Base-by-base conservation (phyloP, 1,140 invertebrate genomes). In the Venturia canescens region DNA sequence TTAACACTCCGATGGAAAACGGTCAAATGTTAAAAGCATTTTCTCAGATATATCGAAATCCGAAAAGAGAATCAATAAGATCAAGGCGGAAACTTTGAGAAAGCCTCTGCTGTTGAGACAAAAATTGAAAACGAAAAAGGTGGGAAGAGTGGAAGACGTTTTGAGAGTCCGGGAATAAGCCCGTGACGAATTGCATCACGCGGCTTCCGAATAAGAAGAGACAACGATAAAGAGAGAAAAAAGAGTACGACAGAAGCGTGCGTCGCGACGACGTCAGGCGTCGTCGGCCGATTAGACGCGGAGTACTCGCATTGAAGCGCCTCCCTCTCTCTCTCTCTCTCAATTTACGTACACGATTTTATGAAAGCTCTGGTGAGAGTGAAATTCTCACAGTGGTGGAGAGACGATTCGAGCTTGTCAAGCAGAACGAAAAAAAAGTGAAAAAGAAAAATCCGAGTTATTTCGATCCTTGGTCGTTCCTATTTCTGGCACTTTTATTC, bases 211-310 rank as follows among this genome's bases (percentile, higher is more conserved):
- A 44, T 44, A 44, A n/a, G 38, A 44, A 11, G 38, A 44, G 38
- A 44, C 38, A 44, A 44, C 5, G 38, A 44, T 11, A 44, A 11
- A 44, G 11, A 44, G 38, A 44, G 78, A 85, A 85, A 90, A 90
- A 89, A 90, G 86, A 84, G 72, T 44, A 82, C 88, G 86, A 87
- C 85, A 83, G 86, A 85, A 89, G 88, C 88, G 80, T 80, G 85
- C 86, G 86, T 87, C 84, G 67, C 34, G 67, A 23, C 86, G 88
- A 80, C 85, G 87, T 87, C 86, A 85, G 69, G 85, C 85, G 87
- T 88, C 88, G 88, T 88, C 85, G 86, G 71, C 82, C 87, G 84
- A 88, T 89, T 89, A 87, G 87, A 88, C 80, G 83, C 86, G 86
- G 77, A 63, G 72, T 34, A 71, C 69, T 18, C 34, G 23, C 74